Percentiles rank a stretch among this genome's conserved stretches.
phyloP scores from a whole-genome alignment of 2,797 vertebrate species.

The Hapalemur alaotrensis region DNA sequence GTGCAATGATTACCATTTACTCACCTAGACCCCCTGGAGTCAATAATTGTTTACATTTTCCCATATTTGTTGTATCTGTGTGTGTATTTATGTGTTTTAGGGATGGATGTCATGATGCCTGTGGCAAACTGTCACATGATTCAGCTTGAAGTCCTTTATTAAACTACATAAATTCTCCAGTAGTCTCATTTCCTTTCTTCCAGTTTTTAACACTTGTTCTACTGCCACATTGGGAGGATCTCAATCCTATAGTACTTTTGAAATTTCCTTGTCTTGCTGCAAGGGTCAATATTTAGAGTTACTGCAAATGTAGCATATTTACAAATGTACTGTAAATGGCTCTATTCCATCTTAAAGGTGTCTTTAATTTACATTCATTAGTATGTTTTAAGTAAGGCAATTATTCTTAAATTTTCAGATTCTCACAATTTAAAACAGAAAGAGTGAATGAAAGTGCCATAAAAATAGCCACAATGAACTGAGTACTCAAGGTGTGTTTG shows the following conservation, averaged over 20 bases:
- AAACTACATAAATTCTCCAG: background rate
- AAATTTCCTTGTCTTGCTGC: background rate
- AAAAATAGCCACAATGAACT: background rate
- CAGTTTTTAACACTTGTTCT: background rate
- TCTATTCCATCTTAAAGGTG: background rate
- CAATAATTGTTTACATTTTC: background rate
- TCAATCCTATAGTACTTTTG: background rate
- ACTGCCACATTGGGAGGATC: background rate
- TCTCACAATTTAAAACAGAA: background rate
- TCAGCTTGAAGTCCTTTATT: background rate
- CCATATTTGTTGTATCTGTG: background rate
- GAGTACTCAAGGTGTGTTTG: background rate
- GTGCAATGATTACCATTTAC: background rate
- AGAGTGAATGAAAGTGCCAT: background rate
- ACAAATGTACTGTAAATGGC: background rate
- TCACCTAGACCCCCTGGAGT: background rate
- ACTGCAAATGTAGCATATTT: background rate
- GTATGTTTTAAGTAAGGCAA: background rate
- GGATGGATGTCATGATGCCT: background rate
- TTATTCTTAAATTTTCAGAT: constrained; percentile 45
- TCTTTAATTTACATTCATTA: background rate
- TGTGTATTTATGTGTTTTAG: background rate
- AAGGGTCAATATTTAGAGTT: background rate
- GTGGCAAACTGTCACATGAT: background rate
- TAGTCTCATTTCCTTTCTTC: background rate